Evolutionary conservation across 2,888 invertebrate genomes (phyloP), one percentile per base, ranked within the genome.

Genomic region (Hemaris fuciformis): DNA sequence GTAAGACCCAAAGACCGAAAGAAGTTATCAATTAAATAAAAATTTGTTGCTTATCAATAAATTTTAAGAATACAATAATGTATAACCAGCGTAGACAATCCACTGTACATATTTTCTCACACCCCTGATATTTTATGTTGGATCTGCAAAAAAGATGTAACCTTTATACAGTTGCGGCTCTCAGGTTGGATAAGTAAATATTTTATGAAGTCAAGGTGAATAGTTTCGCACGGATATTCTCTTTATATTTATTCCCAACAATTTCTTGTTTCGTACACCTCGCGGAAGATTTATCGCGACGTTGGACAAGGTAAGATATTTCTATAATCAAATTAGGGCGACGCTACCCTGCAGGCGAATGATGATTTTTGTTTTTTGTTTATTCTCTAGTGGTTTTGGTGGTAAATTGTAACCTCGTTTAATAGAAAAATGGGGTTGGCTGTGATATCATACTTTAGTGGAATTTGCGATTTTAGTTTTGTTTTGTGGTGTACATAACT

Each of bases 201-300:
- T 53, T 53, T 53, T 31, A 53, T 53, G 53, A 53, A 53, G 53
- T 53, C 53, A 31, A 53, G 53, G 53, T 53, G 53, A 53, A 53
- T 53, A 53, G 53, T 53, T 53, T 53, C 31, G 53, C 53, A 31
- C 53, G 18, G 53, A 53, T 53, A 53, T 53, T 31, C 10, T 53
- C 31, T 53, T 53, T 53, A 53, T 43, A 43, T 53, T 31, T 53
- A 53, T 53, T 53, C 31, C 53, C 53, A 53, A 53, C 53, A 53
- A 53, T 53, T 53, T 53, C 53, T 31, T 53, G 31, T 53, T 53
- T 53, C 53, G 27, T 31, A 53, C 4, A 53, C 53, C 31, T 53
- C 48, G 27, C 15, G n/a, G 53, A 31, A 53, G 53, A 53, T 53
- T 53, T 53, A 31, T 53, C 53, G 53, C 31, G 53, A 31, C 53